phyloP scores from a whole-genome alignment of 2,113 vertebrate genomes.

The Sphyrna mokarran region DNA sequence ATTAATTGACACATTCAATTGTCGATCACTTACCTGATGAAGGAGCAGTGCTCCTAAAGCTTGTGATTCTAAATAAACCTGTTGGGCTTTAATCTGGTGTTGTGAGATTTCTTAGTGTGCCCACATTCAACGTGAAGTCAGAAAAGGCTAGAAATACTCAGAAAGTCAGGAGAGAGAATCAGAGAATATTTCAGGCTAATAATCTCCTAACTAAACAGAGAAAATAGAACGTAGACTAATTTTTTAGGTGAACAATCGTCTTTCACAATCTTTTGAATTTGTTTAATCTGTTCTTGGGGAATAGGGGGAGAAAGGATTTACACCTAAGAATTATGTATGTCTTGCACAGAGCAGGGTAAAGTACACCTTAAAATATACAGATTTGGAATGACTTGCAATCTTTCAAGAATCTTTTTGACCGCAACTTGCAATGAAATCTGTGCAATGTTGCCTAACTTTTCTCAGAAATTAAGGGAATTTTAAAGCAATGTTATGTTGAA shows the following conservation, averaged over 20 bases:
- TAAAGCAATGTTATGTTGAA: slow-evolving; percentile 36
- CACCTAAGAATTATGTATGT: background rate
- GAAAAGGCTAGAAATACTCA: background rate
- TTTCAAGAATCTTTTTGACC: background rate
- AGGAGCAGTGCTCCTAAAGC: too few species aligned
- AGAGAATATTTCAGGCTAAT: background rate
- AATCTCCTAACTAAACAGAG: background rate
- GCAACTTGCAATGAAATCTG: background rate
- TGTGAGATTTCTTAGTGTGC: too few species aligned
- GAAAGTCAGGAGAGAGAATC: background rate
- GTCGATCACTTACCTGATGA: too few species aligned
- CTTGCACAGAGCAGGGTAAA: background rate
- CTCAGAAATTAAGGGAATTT: background rate
- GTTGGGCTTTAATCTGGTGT: too few species aligned
- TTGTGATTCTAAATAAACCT: too few species aligned
- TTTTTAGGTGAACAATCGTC: background rate
- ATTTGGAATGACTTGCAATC: background rate
- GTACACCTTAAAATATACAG: background rate
- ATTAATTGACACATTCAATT: background rate
- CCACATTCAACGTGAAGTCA: background rate
- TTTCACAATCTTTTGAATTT: background rate
- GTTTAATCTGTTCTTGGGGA: background rate
- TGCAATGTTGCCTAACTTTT: slow-evolving; percentile 21
- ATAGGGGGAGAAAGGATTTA: background rate
- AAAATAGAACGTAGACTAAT: background rate